Base-by-base conservation (phyloP, 2,888 invertebrate genomes). In the Drosophila sordidapex region DNA sequence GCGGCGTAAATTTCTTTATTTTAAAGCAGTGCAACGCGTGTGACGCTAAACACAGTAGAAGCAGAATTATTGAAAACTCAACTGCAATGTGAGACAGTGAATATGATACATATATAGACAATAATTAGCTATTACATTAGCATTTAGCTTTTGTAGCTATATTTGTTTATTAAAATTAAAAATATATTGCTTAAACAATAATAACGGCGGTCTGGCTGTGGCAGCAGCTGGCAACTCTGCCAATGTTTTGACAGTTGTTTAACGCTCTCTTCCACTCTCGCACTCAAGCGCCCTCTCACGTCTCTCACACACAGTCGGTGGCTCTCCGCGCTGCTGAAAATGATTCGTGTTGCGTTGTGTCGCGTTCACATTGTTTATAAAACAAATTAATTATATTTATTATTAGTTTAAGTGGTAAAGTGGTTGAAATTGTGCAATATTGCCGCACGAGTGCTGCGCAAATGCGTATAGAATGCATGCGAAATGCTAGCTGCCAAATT, bases 321-420 rank as follows among this genome's bases (percentile, higher is more conserved):
- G 66, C 80, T 84, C 85, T 79, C 66, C 69, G 27, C 43, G 70
- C 79, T 74, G 67, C 68, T 75, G 74, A 75, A 84, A 82, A 84
- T 88, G 89, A 72, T 76, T 83, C 81, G 86, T 86, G 88, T 77
- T 88, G 87, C 79, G 88, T 86, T 88, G 70, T 63, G 68, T 79
- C 64, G 70, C 79, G 85, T 85, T 73, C 79, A 73, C 68, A 68
- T 70, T 62, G 77, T 71, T 83, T 79, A 84, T 82, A 76, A 87
- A 76, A 79, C 78, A 77, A 75, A 85, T 81, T 80, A 81, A 74
- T 81, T 70, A 67, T 69, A 81, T 69, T 69, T 81, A 72, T 79
- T 74, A 67, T 59, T 70, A 65, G 68, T 61, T 69, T 65, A 78
- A 82, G 70, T 74, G 74, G 48, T 67, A 65, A 81, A 77, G 82